Evolutionary conservation across 2,888 invertebrate genomes (phyloP).

Genomic region (Drosophila pegasa): DNA sequence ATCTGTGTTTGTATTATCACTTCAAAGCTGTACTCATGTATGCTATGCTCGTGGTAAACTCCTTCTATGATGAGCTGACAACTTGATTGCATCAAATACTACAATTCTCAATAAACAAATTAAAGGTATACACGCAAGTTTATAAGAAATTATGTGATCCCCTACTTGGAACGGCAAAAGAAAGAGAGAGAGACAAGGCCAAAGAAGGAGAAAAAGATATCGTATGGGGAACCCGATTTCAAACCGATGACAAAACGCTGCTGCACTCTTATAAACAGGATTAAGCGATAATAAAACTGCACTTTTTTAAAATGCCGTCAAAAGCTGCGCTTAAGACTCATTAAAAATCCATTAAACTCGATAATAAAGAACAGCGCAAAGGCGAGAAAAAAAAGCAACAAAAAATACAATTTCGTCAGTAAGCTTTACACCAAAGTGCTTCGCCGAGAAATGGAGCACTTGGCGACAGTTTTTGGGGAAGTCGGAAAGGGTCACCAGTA

Average conservation of each 20-base stretch:
- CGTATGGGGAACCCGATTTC: not conserved
- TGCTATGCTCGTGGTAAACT: conserved; percentile 37
- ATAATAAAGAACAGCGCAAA: conserved; percentile 46
- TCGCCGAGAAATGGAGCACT: conserved; percentile 67
- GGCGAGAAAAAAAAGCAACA: conserved; percentile 22
- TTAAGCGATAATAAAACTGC: conserved; percentile 72
- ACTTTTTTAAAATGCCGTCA: conserved; percentile 67
- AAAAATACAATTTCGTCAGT: conserved; percentile 67
- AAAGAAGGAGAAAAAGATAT: too few relatives aligned
- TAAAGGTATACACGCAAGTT: conserved; percentile 3
- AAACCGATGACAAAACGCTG: not conserved
- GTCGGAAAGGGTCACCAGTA: conserved; percentile 12
- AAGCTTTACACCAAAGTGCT: conserved; percentile 64
- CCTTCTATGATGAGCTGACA: conserved; percentile 33
- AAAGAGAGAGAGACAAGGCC: too few relatives aligned
- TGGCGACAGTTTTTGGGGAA: conserved; percentile 65
- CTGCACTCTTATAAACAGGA: conserved; percentile 61
- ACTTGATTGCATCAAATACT: not conserved
- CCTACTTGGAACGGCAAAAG: too few relatives aligned
- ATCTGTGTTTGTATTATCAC: too few relatives aligned
- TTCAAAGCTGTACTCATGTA: conserved; percentile 15
- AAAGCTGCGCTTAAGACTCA: conserved; percentile 74
- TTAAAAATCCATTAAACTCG: conserved; percentile 76
- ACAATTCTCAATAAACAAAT: not conserved
- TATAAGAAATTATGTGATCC: not conserved